Base-by-base conservation (phyloP, 53 echinoderm and acorn worm genomes). In the Echinarachnius parma region DNA sequence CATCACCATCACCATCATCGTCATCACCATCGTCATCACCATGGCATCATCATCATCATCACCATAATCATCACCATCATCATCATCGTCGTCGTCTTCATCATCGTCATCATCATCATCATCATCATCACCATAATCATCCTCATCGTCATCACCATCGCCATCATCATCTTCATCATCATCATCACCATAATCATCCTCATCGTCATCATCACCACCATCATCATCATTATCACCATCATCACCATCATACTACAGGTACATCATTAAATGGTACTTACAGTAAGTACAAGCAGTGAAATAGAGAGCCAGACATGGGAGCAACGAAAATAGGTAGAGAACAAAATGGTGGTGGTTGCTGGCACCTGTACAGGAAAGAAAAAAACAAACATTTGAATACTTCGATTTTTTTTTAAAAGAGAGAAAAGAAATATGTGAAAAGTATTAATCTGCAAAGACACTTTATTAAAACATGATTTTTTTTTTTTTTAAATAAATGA, bases 301-400 rank as follows among this genome's bases (percentile, higher is more conserved):
- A 34, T 53, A 86, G 25, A 80, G 28, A 0, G 30, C 34, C 7
- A 80, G 69, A 39, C 84, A 76, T 20, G 80, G 64, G 5, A 78
- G 49, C 3, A 92, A 67, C 25, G 78, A 80, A 5, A 56, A 52
- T 47, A 94, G 75, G 45, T 94, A 94, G 9, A 80, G 48, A 48
- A 94, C 78, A 62, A 94, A 94, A 54, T 71, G 83, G 10, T 66
- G 74, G 49, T 94, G 94, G 44, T 94, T 94, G 34, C 75, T 52
- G 16, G 83, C 42, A 70, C 94, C 94, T 94, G 16, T 20, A 19
- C 11, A 23, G 3, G 24, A 5, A 49, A 0, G 18, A 48, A 2
- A 47, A 28, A 1, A 19, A 49, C 13, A 49, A 18, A 49, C 50
- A 49, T 7, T 39, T 9, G 42, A 39, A 39, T 13, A 39, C 42